Percentiles rank a stretch among this genome's conserved stretches.
Conservation (phyloP, 2,113 vertebrate species). For the Catharus fuscescens region DNA sequence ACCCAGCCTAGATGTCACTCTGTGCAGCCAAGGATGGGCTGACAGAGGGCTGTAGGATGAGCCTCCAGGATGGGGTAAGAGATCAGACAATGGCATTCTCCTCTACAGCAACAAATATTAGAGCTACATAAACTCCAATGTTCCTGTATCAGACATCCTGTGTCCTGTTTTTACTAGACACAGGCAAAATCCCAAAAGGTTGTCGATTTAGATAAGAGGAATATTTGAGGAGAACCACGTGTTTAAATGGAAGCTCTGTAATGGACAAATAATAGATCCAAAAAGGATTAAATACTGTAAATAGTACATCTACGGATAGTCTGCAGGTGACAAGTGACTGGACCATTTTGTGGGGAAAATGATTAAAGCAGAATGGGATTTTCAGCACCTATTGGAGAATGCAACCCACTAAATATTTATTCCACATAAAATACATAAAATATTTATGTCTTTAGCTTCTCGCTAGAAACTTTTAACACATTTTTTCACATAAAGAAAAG, state of each 20-base stretch:
- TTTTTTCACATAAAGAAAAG: neutral
- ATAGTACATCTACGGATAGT: neutral
- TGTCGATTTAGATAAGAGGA: neutral
- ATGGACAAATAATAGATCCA: neutral
- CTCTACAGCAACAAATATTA: neutral
- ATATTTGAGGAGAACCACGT: neutral
- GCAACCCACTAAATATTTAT: neutral
- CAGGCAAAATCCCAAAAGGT: neutral
- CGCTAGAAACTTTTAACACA: neutral
- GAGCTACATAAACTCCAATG: accelerated
- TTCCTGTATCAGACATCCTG: neutral
- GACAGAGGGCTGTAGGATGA: accelerated
- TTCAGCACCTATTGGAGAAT: neutral
- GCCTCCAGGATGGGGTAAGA: neutral
- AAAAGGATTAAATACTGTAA: neutral
- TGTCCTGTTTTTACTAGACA: accelerated
- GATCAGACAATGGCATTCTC: neutral
- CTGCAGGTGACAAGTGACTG: neutral
- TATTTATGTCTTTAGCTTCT: neutral
- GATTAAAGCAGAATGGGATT: neutral
- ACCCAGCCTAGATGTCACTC: neutral
- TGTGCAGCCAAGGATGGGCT: neutral
- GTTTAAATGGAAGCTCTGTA: neutral
- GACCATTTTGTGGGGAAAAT: neutral
- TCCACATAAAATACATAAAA: neutral